Conservation (phyloP, 2,888 invertebrate species). For the Iselma pallidipennis region DNA sequence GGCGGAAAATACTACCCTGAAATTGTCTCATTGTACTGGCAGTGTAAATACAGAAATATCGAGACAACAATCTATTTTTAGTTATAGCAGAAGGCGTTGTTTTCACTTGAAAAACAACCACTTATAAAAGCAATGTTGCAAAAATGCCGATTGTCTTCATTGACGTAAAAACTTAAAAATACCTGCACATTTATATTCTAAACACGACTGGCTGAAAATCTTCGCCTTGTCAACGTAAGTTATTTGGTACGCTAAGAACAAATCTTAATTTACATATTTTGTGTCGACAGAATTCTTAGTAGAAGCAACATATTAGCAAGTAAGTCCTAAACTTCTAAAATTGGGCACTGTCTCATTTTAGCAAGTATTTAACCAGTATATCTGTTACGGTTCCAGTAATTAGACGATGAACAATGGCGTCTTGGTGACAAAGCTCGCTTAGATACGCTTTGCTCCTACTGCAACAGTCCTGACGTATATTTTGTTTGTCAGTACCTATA, state of each 20-base stretch:
- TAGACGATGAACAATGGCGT: slow-evolving; percentile 32
- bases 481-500: slow-evolving; percentile 6
- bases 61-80: slow-evolving; percentile 22
- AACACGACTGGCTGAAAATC: slow-evolving; percentile 39
- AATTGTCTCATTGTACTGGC: too few relatives aligned
- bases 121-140: slow-evolving; percentile 19
- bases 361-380: slow-evolving; percentile 4
- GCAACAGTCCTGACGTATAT: background rate
- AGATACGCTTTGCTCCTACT: slow-evolving; percentile 2
- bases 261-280: slow-evolving; percentile 46
- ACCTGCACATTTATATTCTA: slow-evolving; percentile 40
- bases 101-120: slow-evolving; percentile 22
- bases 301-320: slow-evolving; percentile 20
- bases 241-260: slow-evolving; percentile 44
- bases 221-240: slow-evolving; percentile 42
- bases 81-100: background rate
- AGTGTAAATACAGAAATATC: too few relatives aligned
- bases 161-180: slow-evolving; percentile 34
- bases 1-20: too few relatives aligned
- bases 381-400: slow-evolving; percentile 22
- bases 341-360: slow-evolving; percentile 5
- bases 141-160: slow-evolving; percentile 27
- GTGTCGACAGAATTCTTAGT: slow-evolving; percentile 32
- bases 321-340: slow-evolving; percentile 7
- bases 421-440: slow-evolving; percentile 9